Percentiles rank a stretch among this genome's conserved stretches.
These are phyloP conservation scores for Anagrus nilaparvatae DNA, from an alignment of 1,140 invertebrate genomes.

Conservation along the genomic window DNA sequence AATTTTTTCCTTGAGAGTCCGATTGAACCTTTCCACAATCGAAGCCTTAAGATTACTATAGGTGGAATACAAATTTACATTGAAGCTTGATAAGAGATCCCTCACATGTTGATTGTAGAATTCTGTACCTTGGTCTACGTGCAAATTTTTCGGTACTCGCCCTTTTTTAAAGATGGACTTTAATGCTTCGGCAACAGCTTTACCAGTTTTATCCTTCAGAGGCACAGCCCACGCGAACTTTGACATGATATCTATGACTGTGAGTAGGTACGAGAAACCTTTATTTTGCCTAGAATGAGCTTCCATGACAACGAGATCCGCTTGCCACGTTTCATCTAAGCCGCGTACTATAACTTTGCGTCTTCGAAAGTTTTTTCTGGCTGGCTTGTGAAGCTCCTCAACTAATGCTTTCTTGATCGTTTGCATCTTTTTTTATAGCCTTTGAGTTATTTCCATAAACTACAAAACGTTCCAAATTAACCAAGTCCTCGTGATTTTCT, in stretches of 20 bases:
- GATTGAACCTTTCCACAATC: constrained; percentile 31
- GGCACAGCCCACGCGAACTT: constrained; percentile 30
- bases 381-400: constrained; percentile 30
- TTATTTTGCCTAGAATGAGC: constrained; percentile 19
- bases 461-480: no score
- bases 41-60: no score
- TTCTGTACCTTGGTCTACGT: not conserved
- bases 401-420: constrained; percentile 21
- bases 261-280: constrained; percentile 25
- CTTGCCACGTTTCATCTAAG: constrained; percentile 34
- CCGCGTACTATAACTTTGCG: constrained; percentile 26
- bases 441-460: no score
- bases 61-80: constrained; percentile 39
- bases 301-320: constrained; percentile 30
- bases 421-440: no score
- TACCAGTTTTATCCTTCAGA: constrained; percentile 38
- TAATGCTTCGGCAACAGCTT: constrained; percentile 18
- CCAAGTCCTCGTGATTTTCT: no score
- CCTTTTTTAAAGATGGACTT: not conserved
- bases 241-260: constrained; percentile 29
- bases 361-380: constrained; percentile 30
- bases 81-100: constrained; percentile 25
- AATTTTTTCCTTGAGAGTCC: constrained; percentile 39
- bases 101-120: constrained; percentile 11
- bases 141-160: not conserved